phyloP scores from a whole-genome alignment of 35 echinoderm and acorn worm species.

The Ptychodera flava region DNA sequence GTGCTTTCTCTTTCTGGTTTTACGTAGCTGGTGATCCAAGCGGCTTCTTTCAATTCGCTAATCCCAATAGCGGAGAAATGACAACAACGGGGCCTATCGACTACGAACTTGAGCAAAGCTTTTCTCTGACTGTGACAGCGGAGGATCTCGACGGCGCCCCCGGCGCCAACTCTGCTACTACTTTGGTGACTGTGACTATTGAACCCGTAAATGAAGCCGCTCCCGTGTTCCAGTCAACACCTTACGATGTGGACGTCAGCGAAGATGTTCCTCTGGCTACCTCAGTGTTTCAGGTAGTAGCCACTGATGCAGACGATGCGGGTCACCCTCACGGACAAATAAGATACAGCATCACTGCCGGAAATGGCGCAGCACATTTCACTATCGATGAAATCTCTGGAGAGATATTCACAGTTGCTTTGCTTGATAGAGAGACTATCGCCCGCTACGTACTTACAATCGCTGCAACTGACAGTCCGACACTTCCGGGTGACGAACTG shows the following conservation, averaged over 20 bases:
- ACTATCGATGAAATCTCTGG: constrained; percentile 62
- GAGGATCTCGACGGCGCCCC: not conserved
- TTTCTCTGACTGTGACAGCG: not conserved
- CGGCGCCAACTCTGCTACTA: not conserved
- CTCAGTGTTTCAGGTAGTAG: constrained; percentile 42
- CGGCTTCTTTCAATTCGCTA: not conserved
- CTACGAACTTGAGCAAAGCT: not conserved
- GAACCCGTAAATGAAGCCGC: constrained; percentile 64
- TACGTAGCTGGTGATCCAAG: not conserved
- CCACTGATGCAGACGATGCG: constrained; percentile 70
- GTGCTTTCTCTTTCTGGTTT: too few species aligned
- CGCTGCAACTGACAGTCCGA: constrained; percentile 76
- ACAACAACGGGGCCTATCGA: not conserved
- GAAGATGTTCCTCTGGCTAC: constrained; percentile 48
- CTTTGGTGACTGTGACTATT: constrained; percentile 34
- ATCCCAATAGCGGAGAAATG: not conserved
- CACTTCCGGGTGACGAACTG: constrained; percentile 12
- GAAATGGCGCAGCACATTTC: not conserved
- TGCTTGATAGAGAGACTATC: constrained; percentile 60
- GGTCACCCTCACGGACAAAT: not conserved
- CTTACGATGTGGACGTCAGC: constrained; percentile 41
- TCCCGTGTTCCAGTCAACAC: constrained; percentile 57
- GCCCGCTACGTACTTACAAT: constrained; percentile 62
- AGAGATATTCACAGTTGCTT: constrained; percentile 40
- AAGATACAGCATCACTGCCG: not conserved